A percentile compares a stretch with the other conserved stretches of the same genome.
Conservation (phyloP, 2,113 vertebrate genomes). For the Anthoscopus minutus region DNA sequence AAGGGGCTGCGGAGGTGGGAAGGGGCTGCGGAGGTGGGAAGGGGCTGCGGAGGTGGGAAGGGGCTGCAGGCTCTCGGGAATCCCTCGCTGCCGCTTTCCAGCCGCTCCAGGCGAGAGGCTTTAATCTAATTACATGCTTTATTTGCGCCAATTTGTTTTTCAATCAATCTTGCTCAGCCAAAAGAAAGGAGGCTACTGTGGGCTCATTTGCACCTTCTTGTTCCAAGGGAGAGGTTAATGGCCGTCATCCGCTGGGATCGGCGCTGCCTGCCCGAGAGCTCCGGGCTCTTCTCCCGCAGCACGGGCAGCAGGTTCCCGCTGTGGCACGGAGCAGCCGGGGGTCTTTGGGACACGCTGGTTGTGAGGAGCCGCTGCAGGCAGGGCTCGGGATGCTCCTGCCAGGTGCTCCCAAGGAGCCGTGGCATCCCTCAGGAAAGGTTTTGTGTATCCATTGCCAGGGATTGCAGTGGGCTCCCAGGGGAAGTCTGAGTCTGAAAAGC, state of each 20-base stretch:
- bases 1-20: too few relatives aligned
- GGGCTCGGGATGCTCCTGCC: neutral
- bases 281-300: neutral
- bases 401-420: neutral
- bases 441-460: neutral
- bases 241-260: constrained; percentile 25
- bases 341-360: accelerated
- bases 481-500: neutral
- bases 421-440: neutral
- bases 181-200: constrained; percentile 82
- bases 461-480: neutral
- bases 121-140: constrained; percentile 99
- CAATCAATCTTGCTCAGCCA: constrained; percentile 88
- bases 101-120: constrained; percentile 73
- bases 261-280: neutral
- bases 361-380: neutral
- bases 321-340: neutral
- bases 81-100: constrained; percentile 36
- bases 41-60: neutral
- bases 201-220: constrained; percentile 80
- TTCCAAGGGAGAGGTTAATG: constrained; percentile 73
- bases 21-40: neutral
- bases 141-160: constrained; percentile 98
- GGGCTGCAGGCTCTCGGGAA: neutral
- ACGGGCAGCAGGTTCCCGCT: accelerated